Conservation (phyloP, 2,113 vertebrate species). For the Raja brachyura region DNA sequence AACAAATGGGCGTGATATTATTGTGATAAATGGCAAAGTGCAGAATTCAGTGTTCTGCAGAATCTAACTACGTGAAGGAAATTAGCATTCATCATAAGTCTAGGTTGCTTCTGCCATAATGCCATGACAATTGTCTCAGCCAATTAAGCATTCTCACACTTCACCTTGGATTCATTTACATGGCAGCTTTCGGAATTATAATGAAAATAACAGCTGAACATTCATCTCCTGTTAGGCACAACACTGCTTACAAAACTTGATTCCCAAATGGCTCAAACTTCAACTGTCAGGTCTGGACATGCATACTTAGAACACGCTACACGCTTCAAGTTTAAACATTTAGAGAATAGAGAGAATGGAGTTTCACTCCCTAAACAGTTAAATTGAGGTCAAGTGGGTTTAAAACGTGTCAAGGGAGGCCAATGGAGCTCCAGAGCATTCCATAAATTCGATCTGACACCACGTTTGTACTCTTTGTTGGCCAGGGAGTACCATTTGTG, state of each 20-base stretch:
- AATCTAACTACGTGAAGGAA: background rate
- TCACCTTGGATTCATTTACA: background rate
- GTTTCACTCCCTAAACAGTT: background rate
- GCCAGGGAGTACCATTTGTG: background rate
- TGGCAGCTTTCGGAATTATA: background rate
- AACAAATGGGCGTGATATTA: background rate
- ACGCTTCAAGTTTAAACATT: background rate
- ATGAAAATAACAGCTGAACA: background rate
- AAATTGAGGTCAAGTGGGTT: slow-evolving; percentile 12
- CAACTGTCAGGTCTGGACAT: background rate
- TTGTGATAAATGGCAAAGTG: background rate
- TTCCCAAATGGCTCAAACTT: background rate
- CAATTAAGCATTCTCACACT: background rate
- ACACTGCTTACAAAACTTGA: background rate
- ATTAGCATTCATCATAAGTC: background rate
- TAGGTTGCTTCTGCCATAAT: background rate
- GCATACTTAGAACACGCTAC: background rate
- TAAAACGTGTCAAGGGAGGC: background rate
- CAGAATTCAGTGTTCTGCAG: too few species aligned
- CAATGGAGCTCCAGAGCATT: background rate
- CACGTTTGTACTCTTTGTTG: background rate
- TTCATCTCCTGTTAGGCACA: background rate
- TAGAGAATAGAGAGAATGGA: background rate
- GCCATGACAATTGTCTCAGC: background rate
- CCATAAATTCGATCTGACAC: slow-evolving; percentile 9